Evolutionary conservation across 2,888 invertebrate species (phyloP).

Genomic region (Heteromyza rotundicornis): DNA sequence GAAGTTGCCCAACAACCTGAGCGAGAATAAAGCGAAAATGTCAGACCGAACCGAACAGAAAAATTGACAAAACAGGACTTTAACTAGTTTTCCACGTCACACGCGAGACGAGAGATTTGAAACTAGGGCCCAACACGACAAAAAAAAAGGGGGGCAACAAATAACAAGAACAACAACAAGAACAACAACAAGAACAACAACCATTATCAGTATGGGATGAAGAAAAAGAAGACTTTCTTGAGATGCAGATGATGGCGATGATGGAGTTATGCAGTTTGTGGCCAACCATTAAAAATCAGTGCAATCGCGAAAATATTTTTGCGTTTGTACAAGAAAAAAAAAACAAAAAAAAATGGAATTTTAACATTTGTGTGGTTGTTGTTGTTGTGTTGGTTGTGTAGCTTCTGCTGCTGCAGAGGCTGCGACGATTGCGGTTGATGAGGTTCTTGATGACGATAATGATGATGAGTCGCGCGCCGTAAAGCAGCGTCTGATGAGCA

Average conservation of each 20-base stretch:
- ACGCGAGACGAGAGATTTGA: neutral
- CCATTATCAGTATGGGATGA: constrained; percentile 1
- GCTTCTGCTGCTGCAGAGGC: neutral
- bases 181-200: neutral
- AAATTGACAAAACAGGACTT: constrained; percentile 22
- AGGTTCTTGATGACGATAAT: constrained; percentile 4
- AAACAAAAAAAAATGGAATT: no score
- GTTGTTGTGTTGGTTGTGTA: neutral
- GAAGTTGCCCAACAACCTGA: neutral
- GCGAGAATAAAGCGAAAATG: neutral
- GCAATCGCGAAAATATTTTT: constrained; percentile 5
- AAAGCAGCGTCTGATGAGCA: no score
- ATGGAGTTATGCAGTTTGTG: constrained; percentile 11
- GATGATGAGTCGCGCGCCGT: neutral
- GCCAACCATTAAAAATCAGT: constrained; percentile 2
- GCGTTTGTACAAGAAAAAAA: no score
- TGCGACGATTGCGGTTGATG: neutral
- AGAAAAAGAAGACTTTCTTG: constrained; percentile 4
- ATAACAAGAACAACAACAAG: constrained; percentile 1
- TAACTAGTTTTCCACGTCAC: constrained; percentile 5
- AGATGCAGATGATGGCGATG: constrained; percentile 18
- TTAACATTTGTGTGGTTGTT: no score
- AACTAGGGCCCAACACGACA: neutral
- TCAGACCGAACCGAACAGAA: neutral
- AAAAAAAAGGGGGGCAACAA: neutral